phyloP scores from a whole-genome alignment of 1,140 invertebrate genomes.

The Trichoplusia ni region DNA sequence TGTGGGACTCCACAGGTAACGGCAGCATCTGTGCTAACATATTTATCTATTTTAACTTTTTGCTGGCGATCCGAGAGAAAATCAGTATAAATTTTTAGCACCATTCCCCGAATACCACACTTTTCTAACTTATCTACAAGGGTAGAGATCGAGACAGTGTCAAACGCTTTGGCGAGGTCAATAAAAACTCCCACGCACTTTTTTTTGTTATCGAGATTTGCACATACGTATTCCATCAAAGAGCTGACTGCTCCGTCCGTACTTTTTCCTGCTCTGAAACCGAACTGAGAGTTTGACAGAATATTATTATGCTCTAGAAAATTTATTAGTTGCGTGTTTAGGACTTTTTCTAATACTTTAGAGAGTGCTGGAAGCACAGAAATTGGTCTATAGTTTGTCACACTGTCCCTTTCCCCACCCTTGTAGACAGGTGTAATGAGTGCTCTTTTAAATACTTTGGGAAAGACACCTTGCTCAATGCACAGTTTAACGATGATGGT shows the following conservation, averaged over 20 bases:
- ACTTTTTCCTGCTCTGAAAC: conserved; percentile 30
- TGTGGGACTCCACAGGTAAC: too few species aligned
- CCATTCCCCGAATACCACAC: too few species aligned
- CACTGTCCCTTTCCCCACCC: conserved; percentile 8
- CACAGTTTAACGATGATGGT: background rate
- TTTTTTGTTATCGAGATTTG: background rate
- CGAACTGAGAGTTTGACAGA: conserved; percentile 29
- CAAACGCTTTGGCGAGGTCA: too few species aligned
- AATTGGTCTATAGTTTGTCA: conserved; percentile 33
- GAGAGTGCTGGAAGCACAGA: conserved; percentile 29
- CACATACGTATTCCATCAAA: background rate
- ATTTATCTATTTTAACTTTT: too few species aligned
- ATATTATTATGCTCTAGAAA: conserved; percentile 32
- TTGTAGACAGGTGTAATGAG: conserved; percentile 29
- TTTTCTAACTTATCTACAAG: too few species aligned
- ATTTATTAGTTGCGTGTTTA: conserved; percentile 24
- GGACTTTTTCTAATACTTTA: conserved; percentile 36
- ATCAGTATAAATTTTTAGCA: too few species aligned
- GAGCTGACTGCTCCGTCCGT: conserved; percentile 1
- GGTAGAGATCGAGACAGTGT: too few species aligned
- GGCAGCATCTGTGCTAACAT: too few species aligned
- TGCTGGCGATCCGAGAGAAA: too few species aligned
- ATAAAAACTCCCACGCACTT: too few species aligned
- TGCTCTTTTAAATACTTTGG: conserved; percentile 22
- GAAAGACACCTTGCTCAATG: background rate